Conservation (phyloP, 2,797 vertebrate species). For the Pseudotriccus pelzelni region DNA sequence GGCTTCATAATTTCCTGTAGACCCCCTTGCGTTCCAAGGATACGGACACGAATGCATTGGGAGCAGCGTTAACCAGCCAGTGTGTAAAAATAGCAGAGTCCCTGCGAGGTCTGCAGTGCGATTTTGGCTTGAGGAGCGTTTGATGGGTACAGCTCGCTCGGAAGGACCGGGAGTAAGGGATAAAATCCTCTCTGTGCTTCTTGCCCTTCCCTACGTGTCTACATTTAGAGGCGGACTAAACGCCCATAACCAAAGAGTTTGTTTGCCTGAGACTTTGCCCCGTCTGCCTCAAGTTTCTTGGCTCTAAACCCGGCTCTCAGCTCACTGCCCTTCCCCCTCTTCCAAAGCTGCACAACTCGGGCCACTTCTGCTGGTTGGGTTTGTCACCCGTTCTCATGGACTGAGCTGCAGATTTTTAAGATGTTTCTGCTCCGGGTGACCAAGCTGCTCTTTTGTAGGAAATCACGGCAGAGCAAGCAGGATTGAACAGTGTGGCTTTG, state of each 20-base stretch:
- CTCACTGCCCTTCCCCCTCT: rapidly evolving
- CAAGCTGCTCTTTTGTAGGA: background rate
- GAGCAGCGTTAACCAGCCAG: rapidly evolving
- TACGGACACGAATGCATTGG: rapidly evolving
- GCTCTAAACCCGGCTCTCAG: background rate
- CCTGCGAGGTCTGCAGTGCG: rapidly evolving
- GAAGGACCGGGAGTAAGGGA: no score
- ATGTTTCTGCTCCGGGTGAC: background rate
- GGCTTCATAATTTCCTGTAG: constrained; percentile 23
- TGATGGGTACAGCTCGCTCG: rapidly evolving
- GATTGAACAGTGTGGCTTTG: background rate
- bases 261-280: background rate
- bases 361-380: background rate
- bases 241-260: rapidly evolving
- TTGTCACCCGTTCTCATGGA: background rate
- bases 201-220: rapidly evolving
- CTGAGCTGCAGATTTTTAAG: background rate
- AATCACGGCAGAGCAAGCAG: background rate
- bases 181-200: background rate
- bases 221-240: background rate
- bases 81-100: background rate
- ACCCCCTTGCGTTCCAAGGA: background rate
- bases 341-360: background rate
- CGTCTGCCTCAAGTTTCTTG: background rate
- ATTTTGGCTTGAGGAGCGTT: rapidly evolving